Base-by-base conservation (phyloP, 2,888 invertebrate genomes). In the Eupelmus urozonus region DNA sequence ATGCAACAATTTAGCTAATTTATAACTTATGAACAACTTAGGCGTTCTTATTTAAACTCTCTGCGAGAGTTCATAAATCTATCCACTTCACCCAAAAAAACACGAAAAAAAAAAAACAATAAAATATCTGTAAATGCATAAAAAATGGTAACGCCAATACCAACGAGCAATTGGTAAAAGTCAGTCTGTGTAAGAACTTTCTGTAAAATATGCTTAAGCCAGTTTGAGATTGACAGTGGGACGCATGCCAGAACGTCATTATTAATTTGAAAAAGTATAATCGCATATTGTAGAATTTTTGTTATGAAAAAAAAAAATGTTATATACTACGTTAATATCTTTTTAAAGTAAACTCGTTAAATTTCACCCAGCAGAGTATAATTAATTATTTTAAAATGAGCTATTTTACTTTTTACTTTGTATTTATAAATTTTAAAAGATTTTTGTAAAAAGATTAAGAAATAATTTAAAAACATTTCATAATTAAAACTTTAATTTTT, bases 191-290 rank as follows among this genome's bases (percentile, higher is more conserved):
- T 29, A 69, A 42, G 23, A 69, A 63, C n/a, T 62, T n/a, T n/a
- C 2, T 62, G 45, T 51, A 66, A 77, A 59, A 45, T 74, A 78
- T 51, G 40, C 65, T 55, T 51, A 70, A 49, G 45, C 51, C 55
- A 60, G n/a, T 66, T 66, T 71, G 62, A 72, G 40, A 45, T 71
- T 62, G 67, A 76, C 63, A 62, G 66, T 67, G 42, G 51, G 57
- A 63, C 67, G 55, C 55, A 79, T 76, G 67, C 67, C 55, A 57
- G 59, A 71, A 60, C 57, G 65, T 66, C 66, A 75, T 65, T 75
- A 75, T 76, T 67, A 55, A 79, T 69, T 72, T 62, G 65, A 78
- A 16, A 23, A 70, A 70, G 9, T 49, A 65, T 45, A 66, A 66
- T 27, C 27, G 60, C n/a, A 67, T 62, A 62, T 25, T 40, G 11